Base-by-base conservation (phyloP, 2,888 invertebrate genomes). In the Cecidostiba fungosa region DNA sequence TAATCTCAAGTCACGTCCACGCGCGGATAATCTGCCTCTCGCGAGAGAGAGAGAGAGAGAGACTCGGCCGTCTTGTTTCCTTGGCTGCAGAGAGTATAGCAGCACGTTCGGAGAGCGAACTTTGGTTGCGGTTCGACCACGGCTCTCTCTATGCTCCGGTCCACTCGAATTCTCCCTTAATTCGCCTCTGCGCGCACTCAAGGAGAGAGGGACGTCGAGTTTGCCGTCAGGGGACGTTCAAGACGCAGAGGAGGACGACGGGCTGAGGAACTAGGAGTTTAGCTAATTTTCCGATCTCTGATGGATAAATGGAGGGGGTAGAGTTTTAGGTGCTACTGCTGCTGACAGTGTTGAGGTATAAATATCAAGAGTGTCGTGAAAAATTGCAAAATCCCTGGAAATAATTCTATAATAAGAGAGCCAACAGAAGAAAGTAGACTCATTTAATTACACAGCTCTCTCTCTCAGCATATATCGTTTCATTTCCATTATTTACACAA, bases 401-500 rank as follows among this genome's bases (percentile, higher is more conserved):
- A 59, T 12, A 26, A 29, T 29, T 14, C n/a, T 14, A 8, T 29
- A 50, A 32, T 47, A 54, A n/a, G n/a, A 62, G 43, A 66, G 54
- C 23, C 62, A 66, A 14, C 54, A 2, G 50, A 73, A 66, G 19
- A 26, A 82, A 69, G n/a, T 70, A 29, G 59, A 12, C 36, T 76
- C 76, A 54, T 10, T 69, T 50, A 82, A 82, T 69, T 76, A 82
- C 8, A 26, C 43, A 12, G 2, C 62, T 1, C 43, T 8, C 23
- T 19, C 70, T 12, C 23, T 36, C 6, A 3, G 23, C 23, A 8
- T 47, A 43, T 32, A 76, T 73, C 72, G 47, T 84, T 32, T 66
- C 23, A 10, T 79, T 84, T 73, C 84, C 36, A 84, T 84, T 84
- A 84, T 84, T 84, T 84, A 78, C 78, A 36, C 32, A 73, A 72